Evolutionary conservation across 2,888 invertebrate genomes (phyloP).

Genomic region (Ormyrus labotus): DNA sequence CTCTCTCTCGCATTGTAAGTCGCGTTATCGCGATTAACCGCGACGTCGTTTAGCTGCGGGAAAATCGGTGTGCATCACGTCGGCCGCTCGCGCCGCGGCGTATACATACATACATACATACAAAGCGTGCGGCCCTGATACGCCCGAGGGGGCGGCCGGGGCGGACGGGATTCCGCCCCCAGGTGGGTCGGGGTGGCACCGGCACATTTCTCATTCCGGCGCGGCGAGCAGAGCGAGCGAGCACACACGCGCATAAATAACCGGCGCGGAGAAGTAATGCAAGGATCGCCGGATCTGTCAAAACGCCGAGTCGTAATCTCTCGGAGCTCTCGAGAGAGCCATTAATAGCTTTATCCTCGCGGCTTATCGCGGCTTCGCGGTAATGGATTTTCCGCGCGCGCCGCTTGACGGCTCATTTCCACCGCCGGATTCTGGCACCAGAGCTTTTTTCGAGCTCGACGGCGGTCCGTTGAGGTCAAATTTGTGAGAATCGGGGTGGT

Average conservation of each 20-base stretch:
- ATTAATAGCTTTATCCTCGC: no score
- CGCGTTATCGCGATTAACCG: conserved; percentile 28
- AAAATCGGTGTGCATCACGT: not conserved
- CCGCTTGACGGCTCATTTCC: no score
- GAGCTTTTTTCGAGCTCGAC: no score
- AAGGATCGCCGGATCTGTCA: not conserved
- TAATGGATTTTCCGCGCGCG: no score
- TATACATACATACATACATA: not conserved
- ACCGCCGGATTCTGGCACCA: no score
- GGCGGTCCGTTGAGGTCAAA: not conserved
- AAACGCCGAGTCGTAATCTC: no score
- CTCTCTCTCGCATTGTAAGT: not conserved
- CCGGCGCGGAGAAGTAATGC: conserved; percentile 19
- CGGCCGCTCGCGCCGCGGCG: conserved; percentile 26
- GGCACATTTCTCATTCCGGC: conserved; percentile 67
- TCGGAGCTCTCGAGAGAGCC: not conserved
- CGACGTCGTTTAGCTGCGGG: conserved; percentile 27
- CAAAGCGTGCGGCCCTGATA: conserved; percentile 68
- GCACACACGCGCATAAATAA: conserved; percentile 62
- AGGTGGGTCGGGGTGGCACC: conserved; percentile 74
- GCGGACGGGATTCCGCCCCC: conserved; percentile 75
- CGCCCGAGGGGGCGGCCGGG: conserved; percentile 73
- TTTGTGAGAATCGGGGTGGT: conserved; percentile 20
- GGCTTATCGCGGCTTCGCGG: no score
- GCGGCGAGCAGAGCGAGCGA: not conserved